These are phyloP conservation scores for Sminthurinus signatus DNA, from an alignment of 1,140 invertebrate genomes.

Conservation along the genomic window DNA sequence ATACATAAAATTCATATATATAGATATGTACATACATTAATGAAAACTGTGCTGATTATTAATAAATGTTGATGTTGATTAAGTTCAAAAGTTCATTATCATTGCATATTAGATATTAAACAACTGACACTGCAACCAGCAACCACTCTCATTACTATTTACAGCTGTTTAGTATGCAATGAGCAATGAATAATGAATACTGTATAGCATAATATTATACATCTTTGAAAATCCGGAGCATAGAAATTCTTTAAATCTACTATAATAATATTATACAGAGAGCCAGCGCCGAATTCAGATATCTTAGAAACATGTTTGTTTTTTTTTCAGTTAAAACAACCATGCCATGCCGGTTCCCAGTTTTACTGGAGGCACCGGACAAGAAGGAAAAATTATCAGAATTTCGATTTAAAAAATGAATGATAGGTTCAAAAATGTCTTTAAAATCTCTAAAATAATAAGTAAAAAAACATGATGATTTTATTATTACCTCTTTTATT, in stretches of 20 bases:
- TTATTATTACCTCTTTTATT: constrained; percentile 54
- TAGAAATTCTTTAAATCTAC: too few species aligned
- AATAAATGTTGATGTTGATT: not conserved
- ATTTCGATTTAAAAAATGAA: not conserved
- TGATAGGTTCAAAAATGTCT: not conserved
- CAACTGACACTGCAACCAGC: not conserved
- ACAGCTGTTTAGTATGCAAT: not conserved
- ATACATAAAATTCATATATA: not conserved
- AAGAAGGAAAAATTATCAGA: not conserved
- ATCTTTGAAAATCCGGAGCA: too few species aligned
- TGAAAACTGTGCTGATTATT: not conserved
- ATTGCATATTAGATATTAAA: not conserved
- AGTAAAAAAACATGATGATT: not conserved
- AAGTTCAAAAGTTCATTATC: not conserved
- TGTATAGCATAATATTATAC: too few species aligned
- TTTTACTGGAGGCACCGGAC: not conserved
- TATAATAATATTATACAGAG: too few species aligned
- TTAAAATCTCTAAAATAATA: not conserved
- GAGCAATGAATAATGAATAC: too few species aligned
- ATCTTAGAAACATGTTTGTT: too few species aligned
- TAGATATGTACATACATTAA: not conserved
- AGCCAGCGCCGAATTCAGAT: too few species aligned
- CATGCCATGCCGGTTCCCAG: not conserved
- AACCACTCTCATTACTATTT: not conserved
- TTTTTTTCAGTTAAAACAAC: not conserved